These are phyloP conservation scores for Automeris io DNA, from an alignment of 2,888 invertebrate genomes.

Conservation along the genomic window DNA sequence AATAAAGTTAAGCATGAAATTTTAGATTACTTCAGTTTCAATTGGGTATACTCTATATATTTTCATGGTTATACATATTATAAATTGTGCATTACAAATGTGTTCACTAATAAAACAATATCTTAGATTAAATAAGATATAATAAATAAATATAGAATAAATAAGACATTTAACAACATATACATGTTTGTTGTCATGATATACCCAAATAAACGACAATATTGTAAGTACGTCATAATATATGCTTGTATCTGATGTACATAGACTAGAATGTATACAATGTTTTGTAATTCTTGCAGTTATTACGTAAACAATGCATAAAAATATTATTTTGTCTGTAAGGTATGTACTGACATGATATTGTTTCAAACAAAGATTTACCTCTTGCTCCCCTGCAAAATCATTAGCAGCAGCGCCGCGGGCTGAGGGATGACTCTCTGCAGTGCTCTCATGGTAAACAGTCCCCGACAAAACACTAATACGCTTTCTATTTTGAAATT, in stretches of 20 bases:
- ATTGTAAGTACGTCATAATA: slow-evolving; percentile 36
- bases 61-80: too few relatives aligned
- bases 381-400: slow-evolving; percentile 72
- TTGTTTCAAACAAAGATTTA: slow-evolving; percentile 40
- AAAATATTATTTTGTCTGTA: slow-evolving; percentile 16
- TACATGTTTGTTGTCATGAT: slow-evolving; percentile 54
- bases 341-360: slow-evolving; percentile 1
- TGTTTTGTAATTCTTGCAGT: slow-evolving; percentile 41
- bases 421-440: slow-evolving; percentile 64
- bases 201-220: slow-evolving; percentile 55
- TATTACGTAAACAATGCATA: slow-evolving; percentile 72
- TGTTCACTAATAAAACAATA: too few relatives aligned
- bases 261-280: too few relatives aligned
- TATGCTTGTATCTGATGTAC: too few relatives aligned
- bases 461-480: slow-evolving; percentile 85
- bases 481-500: slow-evolving; percentile 90
- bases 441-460: slow-evolving; percentile 70
- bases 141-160: neutral
- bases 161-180: slow-evolving; percentile 10
- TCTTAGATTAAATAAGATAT: neutral
- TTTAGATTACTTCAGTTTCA: too few relatives aligned
- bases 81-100: too few relatives aligned
- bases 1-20: too few relatives aligned
- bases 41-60: too few relatives aligned
- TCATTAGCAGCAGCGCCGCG: slow-evolving; percentile 62